A percentile compares a stretch with the other conserved stretches of the same genome.
These are phyloP conservation scores for Sturnira hondurensis DNA, from an alignment of 2,113 vertebrate genomes.

Conservation along the genomic window DNA sequence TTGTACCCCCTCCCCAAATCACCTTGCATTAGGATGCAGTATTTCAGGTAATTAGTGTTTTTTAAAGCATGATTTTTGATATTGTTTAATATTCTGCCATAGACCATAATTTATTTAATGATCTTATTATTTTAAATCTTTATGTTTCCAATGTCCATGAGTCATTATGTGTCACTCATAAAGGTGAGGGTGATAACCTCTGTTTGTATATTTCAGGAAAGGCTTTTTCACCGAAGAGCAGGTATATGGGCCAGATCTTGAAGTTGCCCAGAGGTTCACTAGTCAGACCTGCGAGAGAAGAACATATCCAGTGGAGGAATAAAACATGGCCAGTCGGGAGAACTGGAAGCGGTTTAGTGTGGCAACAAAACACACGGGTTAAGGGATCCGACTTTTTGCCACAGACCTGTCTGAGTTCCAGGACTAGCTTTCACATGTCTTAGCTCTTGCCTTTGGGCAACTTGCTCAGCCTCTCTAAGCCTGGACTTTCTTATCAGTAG, in stretches of 20 bases:
- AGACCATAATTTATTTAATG: not conserved
- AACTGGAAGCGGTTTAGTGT: not conserved
- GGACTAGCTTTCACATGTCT: not conserved
- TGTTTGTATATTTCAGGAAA: not conserved
- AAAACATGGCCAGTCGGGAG: not conserved
- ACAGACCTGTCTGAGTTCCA: not conserved
- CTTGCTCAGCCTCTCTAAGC: not conserved
- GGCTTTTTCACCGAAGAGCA: not conserved
- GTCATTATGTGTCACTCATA: not conserved
- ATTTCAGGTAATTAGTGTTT: not conserved
- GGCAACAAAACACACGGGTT: not conserved
- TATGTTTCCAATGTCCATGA: not conserved
- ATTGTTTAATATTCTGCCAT: not conserved
- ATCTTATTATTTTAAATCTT: not conserved
- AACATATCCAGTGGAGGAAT: not conserved
- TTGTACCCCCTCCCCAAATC: not conserved
- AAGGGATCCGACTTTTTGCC: not conserved
- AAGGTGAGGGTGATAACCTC: not conserved
- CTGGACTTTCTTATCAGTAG: not conserved
- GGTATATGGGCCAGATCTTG: not conserved
- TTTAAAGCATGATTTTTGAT: slow-evolving; percentile 13
- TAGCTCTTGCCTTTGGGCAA: not conserved
- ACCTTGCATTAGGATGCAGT: not conserved
- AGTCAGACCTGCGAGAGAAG: not conserved
- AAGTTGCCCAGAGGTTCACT: not conserved